Evolutionary conservation across 2,888 invertebrate species (phyloP).

Genomic region (Hybos culiciformis): DNA sequence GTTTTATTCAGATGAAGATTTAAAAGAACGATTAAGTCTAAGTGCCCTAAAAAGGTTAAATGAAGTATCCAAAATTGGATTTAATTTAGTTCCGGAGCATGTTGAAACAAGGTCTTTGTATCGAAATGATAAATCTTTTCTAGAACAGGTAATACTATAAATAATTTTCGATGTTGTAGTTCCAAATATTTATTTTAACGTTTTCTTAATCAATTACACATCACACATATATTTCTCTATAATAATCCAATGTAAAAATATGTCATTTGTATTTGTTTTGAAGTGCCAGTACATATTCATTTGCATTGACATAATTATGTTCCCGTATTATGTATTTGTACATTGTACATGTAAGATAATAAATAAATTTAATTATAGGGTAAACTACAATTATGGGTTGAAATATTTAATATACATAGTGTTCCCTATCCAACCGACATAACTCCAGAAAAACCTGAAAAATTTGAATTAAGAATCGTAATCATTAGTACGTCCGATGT

Average conservation of each 20-base stretch:
- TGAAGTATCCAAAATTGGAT: constrained; percentile 63
- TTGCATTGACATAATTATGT: no score
- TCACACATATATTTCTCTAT: no score
- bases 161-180: background rate
- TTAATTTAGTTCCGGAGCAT: constrained; percentile 74
- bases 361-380: constrained; percentile 43
- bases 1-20: constrained; percentile 35
- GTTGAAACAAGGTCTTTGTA: constrained; percentile 76
- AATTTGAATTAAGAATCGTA: constrained; percentile 54
- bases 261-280: no score
- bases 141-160: constrained; percentile 47
- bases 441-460: constrained; percentile 50
- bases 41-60: constrained; percentile 60
- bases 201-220: no score
- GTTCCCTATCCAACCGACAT: constrained; percentile 66
- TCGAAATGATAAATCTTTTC: constrained; percentile 55
- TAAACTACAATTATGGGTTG: constrained; percentile 81
- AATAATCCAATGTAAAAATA: no score
- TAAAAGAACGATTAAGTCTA: constrained; percentile 62
- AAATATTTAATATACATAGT: constrained; percentile 56
- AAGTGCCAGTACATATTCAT: no score
- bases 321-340: no score
- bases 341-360: background rate
- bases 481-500: constrained; percentile 53
- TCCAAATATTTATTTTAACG: no score